Percentiles rank a stretch among this genome's conserved stretches.
These are phyloP conservation scores for Phalera bucephala DNA, from an alignment of 2,888 invertebrate genomes.

Conservation along the genomic window DNA sequence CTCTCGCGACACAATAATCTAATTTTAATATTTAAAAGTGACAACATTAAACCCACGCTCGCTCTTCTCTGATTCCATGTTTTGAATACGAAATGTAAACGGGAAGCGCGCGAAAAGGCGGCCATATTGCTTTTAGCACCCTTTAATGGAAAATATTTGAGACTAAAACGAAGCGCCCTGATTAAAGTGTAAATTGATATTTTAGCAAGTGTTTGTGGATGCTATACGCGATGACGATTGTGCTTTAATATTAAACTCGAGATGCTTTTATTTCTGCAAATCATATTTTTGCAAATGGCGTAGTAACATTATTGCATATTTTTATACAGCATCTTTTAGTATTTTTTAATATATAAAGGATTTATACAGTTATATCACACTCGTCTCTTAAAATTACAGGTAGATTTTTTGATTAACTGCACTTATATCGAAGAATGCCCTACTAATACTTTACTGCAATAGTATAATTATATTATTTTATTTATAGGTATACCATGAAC, in stretches of 20 bases:
- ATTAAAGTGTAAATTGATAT: conserved; percentile 73
- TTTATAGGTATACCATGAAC: too few relatives aligned
- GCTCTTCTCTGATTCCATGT: conserved; percentile 59
- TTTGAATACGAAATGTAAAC: conserved; percentile 71
- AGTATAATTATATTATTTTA: too few relatives aligned
- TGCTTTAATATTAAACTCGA: conserved; percentile 40
- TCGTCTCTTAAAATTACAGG: too few relatives aligned
- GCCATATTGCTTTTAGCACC: conserved; percentile 77
- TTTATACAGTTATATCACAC: too few relatives aligned
- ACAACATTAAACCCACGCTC: conserved; percentile 64
- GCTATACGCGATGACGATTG: conserved; percentile 40
- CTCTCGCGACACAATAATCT: conserved; percentile 61
- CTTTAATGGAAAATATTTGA: conserved; percentile 65
- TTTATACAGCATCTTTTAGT: too few relatives aligned
- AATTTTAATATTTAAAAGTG: conserved; percentile 78
- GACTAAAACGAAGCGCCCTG: conserved; percentile 60
- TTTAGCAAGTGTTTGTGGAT: conserved; percentile 55
- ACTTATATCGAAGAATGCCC: too few relatives aligned
- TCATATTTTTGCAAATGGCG: background rate
- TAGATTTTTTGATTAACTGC: too few relatives aligned
- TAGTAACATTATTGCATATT: too few relatives aligned
- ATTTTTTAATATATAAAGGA: too few relatives aligned
- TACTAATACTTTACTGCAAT: too few relatives aligned
- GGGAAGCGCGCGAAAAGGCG: conserved; percentile 58
- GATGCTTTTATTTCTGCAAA: conserved; percentile 18